Base-by-base conservation (phyloP, 2,113 vertebrate genomes). In the Dipodomys merriami region DNA sequence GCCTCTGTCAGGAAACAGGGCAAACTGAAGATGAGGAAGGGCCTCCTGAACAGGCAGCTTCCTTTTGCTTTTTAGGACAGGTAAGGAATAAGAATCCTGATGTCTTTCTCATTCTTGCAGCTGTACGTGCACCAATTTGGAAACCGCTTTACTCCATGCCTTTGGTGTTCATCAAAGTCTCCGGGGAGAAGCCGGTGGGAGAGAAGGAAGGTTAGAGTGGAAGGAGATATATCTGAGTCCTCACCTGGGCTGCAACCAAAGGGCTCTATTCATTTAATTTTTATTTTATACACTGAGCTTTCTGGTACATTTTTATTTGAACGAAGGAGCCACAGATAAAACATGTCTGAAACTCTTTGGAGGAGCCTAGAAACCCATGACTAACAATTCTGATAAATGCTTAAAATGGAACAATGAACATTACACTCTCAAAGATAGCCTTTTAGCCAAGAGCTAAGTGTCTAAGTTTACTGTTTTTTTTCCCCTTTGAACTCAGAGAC, bases 241-340 rank as follows among this genome's bases (percentile, higher is more conserved):
- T 3, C 9, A 20, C 6, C 1, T 10, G 18, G 72, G 18, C 33
- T 67, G 5, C 18, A 84, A 27, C 5, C 39, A 80, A 65, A 79
- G n/a, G n/a, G 9, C 15, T 76, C 67, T 7, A 39, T 39, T 33
- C 12, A 81, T 72, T 90, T 87, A 30, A 71, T 67, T 87, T 80
- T 27, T 46, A 53, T 82, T 92, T 86, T 88, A 74, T 1, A 65
- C 15, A 16, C 46, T 83, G 19, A 94, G 29, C 8, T 65, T 93
- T 92, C 35, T 83, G 62, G 65, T n/a, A 73, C 16, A 53, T 90
- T 88, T 90, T 86, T 35, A 84, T 27, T 29, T 46, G 74, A 83
- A 80, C 33, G 62, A 95, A 88, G 25, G 29, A 60, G 74, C 49
- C 22, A 46, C 7, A 86, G 33, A 4, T 67, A 39, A 73, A 74